These are phyloP conservation scores for Synergus umbraculus DNA, from an alignment of 2,888 invertebrate species.

Conservation along the genomic window DNA sequence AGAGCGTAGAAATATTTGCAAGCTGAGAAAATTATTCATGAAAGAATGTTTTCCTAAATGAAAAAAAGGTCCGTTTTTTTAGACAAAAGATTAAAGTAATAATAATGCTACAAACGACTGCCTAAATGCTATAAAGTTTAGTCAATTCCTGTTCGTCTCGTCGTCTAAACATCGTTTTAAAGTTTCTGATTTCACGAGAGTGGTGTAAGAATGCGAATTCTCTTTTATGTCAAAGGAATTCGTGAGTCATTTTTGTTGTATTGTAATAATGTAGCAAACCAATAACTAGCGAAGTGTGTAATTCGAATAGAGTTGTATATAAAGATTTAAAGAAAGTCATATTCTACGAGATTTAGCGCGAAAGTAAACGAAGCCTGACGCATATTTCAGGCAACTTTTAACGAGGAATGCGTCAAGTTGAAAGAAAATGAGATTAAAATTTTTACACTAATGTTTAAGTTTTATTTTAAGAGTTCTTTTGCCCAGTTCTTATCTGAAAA, in stretches of 20 bases:
- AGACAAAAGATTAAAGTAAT: not conserved
- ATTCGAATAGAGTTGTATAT: slow-evolving; percentile 66
- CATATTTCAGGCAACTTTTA: slow-evolving; percentile 25
- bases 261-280: slow-evolving; percentile 59
- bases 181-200: slow-evolving; percentile 41
- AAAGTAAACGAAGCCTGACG: slow-evolving; percentile 52
- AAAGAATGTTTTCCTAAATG: slow-evolving; percentile 2
- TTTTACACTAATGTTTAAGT: not conserved
- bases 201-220: slow-evolving; percentile 49
- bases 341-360: slow-evolving; percentile 62
- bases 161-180: not conserved
- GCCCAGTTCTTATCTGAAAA: no score
- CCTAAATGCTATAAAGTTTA: slow-evolving; percentile 12
- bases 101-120: slow-evolving; percentile 4
- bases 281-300: slow-evolving; percentile 63
- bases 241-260: slow-evolving; percentile 32
- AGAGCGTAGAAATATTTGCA: not conserved
- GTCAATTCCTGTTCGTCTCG: slow-evolving; percentile 2
- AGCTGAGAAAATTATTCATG: slow-evolving; percentile 4
- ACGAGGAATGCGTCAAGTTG: slow-evolving; percentile 26
- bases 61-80: not conserved
- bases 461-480: no score
- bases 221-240: slow-evolving; percentile 45
- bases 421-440: not conserved
- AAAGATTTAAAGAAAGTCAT: slow-evolving; percentile 70